Percentiles rank a stretch among this genome's conserved stretches.
Conservation (phyloP, 1,140 invertebrate species). For the Andricus grossulariae region DNA sequence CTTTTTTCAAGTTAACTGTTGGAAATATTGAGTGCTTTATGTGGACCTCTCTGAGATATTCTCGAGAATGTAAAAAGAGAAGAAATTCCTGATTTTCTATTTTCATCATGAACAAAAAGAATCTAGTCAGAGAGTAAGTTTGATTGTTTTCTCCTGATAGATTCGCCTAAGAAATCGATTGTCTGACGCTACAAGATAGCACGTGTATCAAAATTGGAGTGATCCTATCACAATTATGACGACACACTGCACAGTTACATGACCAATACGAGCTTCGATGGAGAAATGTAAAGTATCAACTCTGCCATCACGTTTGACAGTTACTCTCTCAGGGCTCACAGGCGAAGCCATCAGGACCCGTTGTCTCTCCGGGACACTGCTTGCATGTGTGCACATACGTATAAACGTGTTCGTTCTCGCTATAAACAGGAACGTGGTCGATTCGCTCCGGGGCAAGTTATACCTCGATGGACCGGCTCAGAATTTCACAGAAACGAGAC, state of each 20-base stretch:
- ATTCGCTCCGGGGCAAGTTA: not conserved
- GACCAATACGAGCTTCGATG: constrained; percentile 14
- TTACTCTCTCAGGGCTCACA: constrained; percentile 9
- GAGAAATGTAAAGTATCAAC: constrained; percentile 12
- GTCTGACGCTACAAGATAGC: not conserved
- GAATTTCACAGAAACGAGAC: constrained; percentile 17
- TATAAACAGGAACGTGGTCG: not conserved
- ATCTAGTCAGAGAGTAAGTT: too few species aligned
- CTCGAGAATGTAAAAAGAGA: too few species aligned
- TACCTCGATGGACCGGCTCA: not conserved
- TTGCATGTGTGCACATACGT: not conserved
- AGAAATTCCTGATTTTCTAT: too few species aligned
- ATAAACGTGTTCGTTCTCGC: not conserved
- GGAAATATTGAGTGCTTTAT: too few species aligned
- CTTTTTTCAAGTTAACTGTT: too few species aligned
- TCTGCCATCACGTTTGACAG: constrained; percentile 24
- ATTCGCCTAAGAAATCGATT: too few species aligned
- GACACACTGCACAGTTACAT: constrained; percentile 23
- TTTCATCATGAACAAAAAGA: too few species aligned
- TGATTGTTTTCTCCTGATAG: too few species aligned
- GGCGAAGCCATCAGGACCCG: constrained; percentile 11
- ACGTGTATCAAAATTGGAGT: constrained; percentile 24
- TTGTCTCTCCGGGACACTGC: not conserved
- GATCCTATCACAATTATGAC: constrained; percentile 28
- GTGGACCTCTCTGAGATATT: too few species aligned